A percentile compares a stretch with the other conserved stretches of the same genome.
These are phyloP conservation scores for Sebastes glaucus DNA, from an alignment of 2,797 vertebrate species.

Conservation along the genomic window DNA sequence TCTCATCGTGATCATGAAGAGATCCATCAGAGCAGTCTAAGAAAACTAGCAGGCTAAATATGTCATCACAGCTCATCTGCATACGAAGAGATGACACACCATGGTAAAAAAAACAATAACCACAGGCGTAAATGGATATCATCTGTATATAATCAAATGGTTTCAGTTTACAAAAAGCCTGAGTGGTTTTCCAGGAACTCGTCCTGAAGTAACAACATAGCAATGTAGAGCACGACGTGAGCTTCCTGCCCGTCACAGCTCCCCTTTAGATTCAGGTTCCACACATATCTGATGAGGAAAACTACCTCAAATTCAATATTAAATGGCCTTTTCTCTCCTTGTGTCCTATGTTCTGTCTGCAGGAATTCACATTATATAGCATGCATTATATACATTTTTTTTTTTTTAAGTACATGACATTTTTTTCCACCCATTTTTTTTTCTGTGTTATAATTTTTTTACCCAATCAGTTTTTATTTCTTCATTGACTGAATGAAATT, in stretches of 20 bases:
- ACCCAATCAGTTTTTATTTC: neutral
- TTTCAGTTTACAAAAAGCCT: constrained; percentile 48
- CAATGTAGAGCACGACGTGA: constrained; percentile 1
- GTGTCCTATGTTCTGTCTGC: neutral
- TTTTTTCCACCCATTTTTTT: neutral
- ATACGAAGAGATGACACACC: neutral
- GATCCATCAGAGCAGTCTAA: neutral
- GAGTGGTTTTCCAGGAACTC: constrained; percentile 56
- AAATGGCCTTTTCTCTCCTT: neutral
- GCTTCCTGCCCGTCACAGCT: constrained; percentile 38
- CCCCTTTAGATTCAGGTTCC: constrained; percentile 1
- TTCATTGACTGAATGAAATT: neutral
- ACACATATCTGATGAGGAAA: neutral
- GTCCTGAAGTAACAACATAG: constrained; percentile 20
- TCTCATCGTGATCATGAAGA: neutral
- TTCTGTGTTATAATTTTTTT: neutral
- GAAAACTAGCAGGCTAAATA: neutral
- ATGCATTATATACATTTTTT: neutral
- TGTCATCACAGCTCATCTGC: neutral
- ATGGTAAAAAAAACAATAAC: neutral
- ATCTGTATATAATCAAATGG: constrained; percentile 47
- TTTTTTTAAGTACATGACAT: neutral
- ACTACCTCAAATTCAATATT: neutral
- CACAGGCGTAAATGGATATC: constrained; percentile 47
- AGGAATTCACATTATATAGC: neutral